Conservation (phyloP, 2,113 vertebrate genomes). For the Oreochromis aureus region DNA sequence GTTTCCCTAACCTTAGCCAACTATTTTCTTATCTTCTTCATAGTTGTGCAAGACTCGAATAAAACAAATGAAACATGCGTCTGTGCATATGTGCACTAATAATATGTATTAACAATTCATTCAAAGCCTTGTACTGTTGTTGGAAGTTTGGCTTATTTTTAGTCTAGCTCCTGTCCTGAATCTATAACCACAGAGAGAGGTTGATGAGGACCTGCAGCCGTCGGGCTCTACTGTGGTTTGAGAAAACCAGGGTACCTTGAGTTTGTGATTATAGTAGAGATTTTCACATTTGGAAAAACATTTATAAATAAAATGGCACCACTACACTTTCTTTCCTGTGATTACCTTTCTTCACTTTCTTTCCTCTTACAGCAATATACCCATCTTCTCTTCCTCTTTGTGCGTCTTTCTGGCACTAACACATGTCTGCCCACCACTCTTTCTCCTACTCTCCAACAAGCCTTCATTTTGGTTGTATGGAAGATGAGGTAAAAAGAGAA, state of each 20-base stretch:
- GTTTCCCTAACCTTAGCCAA: neutral
- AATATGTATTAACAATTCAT: neutral
- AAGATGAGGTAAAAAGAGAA: conserved; percentile 50
- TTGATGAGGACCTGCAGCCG: neutral
- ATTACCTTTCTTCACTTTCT: neutral
- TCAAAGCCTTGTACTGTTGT: neutral
- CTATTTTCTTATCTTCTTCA: neutral
- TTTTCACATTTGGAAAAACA: neutral
- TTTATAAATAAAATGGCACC: neutral
- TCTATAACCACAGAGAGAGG: neutral
- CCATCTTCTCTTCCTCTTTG: neutral
- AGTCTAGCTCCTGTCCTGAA: neutral
- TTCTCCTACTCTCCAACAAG: conserved; percentile 18
- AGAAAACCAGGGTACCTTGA: neutral
- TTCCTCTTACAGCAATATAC: neutral
- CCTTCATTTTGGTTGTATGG: conserved; percentile 28
- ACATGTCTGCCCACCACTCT: neutral
- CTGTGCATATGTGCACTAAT: too few species aligned
- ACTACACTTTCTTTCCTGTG: neutral
- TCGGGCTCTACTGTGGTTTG: neutral
- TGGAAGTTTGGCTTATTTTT: neutral
- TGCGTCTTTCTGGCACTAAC: conserved; percentile 4
- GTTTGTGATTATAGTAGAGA: neutral
- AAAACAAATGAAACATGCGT: neutral
- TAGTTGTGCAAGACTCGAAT: neutral